Conservation (phyloP, 2,113 vertebrate genomes). For the Fregetta grallaria region DNA sequence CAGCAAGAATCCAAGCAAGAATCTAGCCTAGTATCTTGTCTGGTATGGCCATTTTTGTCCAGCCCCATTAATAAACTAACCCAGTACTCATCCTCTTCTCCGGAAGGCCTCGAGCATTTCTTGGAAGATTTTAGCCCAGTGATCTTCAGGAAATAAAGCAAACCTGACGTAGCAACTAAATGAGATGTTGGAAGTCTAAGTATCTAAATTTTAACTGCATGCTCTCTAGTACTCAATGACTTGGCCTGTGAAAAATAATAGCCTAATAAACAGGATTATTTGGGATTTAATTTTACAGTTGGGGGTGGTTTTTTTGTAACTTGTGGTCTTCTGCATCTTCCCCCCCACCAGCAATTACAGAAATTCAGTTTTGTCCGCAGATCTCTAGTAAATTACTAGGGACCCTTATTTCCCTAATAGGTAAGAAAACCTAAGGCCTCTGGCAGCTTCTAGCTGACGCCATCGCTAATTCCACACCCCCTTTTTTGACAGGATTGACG, state of each 20-base stretch:
- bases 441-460: slow-evolving; percentile 64
- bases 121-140: neutral
- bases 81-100: neutral
- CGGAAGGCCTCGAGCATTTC: neutral
- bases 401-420: slow-evolving; percentile 71
- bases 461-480: slow-evolving; percentile 64
- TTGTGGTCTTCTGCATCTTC: accelerated
- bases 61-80: neutral
- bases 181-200: neutral
- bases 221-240: neutral
- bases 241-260: neutral
- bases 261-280: neutral
- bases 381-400: neutral
- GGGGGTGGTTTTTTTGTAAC: accelerated
- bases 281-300: neutral
- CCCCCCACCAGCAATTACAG: neutral
- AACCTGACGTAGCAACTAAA: neutral
- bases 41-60: neutral
- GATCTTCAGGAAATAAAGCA: neutral
- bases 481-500: slow-evolving; percentile 64
- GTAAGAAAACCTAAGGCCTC: slow-evolving; percentile 67
- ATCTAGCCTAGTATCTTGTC: neutral
- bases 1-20: neutral
- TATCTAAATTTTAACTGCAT: neutral
- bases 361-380: neutral